phyloP scores from a whole-genome alignment of 2,113 vertebrate genomes.

The Nibea coibor region DNA sequence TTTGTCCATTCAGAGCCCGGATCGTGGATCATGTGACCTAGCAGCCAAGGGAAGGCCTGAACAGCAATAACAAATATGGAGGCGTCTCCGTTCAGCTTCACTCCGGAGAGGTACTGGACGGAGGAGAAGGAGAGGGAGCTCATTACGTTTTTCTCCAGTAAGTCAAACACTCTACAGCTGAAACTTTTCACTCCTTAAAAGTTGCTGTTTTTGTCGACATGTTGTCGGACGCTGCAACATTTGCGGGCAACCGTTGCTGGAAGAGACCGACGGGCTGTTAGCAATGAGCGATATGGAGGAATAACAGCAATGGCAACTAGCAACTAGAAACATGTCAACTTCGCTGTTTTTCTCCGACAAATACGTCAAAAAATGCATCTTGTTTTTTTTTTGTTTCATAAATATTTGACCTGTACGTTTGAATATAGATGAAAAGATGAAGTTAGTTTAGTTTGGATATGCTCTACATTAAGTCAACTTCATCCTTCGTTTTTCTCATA shows the following conservation, averaged over 20 bases:
- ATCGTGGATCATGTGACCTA: constrained; percentile 34
- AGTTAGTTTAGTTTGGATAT: neutral
- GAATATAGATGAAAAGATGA: neutral
- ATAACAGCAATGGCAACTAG: constrained; percentile 57
- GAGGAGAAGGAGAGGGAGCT: constrained; percentile 70
- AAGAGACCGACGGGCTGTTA: neutral
- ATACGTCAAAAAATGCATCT: neutral
- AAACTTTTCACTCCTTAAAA: neutral
- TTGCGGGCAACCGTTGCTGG: constrained; percentile 66
- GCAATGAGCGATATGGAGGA: constrained; percentile 27
- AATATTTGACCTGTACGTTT: neutral
- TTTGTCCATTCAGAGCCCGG: constrained; percentile 40
- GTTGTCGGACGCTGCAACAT: constrained; percentile 18
- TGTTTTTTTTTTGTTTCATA: neutral
- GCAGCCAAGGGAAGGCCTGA: constrained; percentile 1
- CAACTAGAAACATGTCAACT: constrained; percentile 44
- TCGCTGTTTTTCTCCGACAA: neutral
- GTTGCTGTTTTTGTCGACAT: neutral
- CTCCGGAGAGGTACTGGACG: constrained; percentile 61
- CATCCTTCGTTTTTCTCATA: neutral
- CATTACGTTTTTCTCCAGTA: constrained; percentile 68
- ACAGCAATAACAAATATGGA: constrained; percentile 64
- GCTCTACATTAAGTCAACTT: neutral
- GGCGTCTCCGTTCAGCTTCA: constrained; percentile 37
- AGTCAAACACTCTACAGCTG: neutral